Conservation (phyloP, 2,113 vertebrate genomes). For the Osmerus mordax region DNA sequence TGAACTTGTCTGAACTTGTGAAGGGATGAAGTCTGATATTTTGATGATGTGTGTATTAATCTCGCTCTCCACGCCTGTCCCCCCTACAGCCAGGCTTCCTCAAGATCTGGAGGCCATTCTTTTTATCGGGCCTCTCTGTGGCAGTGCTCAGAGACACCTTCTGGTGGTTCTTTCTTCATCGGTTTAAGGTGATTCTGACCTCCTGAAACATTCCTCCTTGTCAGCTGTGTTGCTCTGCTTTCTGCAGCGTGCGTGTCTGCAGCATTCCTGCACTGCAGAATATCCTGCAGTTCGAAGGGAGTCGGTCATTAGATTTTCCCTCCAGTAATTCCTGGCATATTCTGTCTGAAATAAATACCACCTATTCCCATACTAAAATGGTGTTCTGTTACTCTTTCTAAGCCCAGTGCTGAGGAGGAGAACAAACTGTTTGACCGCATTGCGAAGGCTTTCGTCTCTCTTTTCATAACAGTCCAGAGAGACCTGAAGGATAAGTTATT, state of each 20-base stretch:
- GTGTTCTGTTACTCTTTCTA: conserved; percentile 1
- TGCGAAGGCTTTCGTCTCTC: conserved; percentile 57
- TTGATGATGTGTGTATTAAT: not conserved
- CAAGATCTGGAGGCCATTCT: conserved; percentile 55
- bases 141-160: conserved; percentile 64
- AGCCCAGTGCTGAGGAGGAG: conserved; percentile 53
- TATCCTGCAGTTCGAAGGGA: no score
- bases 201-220: not conserved
- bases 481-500: conserved; percentile 59
- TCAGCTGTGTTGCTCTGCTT: not conserved
- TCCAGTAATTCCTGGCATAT: no score
- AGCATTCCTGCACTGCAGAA: no score
- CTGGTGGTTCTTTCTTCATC: conserved; percentile 65
- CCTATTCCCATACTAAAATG: not conserved
- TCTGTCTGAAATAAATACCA: not conserved
- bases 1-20: no score
- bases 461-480: conserved; percentile 50
- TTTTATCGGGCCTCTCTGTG: conserved; percentile 60
- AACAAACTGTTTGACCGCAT: conserved; percentile 63
- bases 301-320: no score
- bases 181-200: conserved; percentile 54
- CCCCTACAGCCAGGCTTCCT: conserved; percentile 37
- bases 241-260: no score
- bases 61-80: not conserved
- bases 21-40: no score